phyloP scores from a whole-genome alignment of 2,797 vertebrate species.

The Sebastes itinus region DNA sequence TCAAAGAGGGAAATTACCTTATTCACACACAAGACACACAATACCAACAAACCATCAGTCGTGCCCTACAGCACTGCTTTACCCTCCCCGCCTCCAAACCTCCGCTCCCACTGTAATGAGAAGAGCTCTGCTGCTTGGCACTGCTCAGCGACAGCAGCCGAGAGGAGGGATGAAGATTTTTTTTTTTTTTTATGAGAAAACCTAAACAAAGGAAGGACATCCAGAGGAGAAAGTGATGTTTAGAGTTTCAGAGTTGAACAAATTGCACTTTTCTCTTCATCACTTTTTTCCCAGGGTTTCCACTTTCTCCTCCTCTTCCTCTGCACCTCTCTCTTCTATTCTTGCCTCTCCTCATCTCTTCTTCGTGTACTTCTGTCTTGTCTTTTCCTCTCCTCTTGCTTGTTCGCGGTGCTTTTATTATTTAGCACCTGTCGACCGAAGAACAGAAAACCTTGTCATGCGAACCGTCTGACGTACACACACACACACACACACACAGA shows the following conservation, averaged over 20 bases:
- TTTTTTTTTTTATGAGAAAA: not conserved
- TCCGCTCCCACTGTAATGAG: constrained; percentile 12
- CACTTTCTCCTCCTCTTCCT: not conserved
- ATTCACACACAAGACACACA: constrained; percentile 38
- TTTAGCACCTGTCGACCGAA: constrained; percentile 72
- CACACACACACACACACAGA: constrained; percentile 8
- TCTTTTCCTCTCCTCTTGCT: constrained; percentile 43
- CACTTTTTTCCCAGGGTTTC: not conserved
- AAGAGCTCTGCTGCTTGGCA: constrained; percentile 10
- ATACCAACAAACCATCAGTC: constrained; percentile 41
- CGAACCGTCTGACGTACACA: constrained; percentile 46
- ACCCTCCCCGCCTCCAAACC: not conserved
- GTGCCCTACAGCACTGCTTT: constrained; percentile 4
- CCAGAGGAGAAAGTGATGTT: constrained; percentile 21
- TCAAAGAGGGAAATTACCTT: constrained; percentile 47
- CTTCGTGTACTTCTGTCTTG: constrained; percentile 26
- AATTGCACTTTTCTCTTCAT: not conserved
- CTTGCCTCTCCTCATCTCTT: not conserved
- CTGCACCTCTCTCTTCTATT: constrained; percentile 18
- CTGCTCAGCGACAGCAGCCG: constrained; percentile 5
- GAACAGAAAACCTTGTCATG: constrained; percentile 67
- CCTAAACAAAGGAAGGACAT: constrained; percentile 17
- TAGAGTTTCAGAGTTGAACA: constrained; percentile 9
- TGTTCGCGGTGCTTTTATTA: constrained; percentile 70
- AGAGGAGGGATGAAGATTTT: constrained; percentile 1